phyloP scores from a whole-genome alignment of 2,797 vertebrate genomes.

The Eulemur rubriventer region DNA sequence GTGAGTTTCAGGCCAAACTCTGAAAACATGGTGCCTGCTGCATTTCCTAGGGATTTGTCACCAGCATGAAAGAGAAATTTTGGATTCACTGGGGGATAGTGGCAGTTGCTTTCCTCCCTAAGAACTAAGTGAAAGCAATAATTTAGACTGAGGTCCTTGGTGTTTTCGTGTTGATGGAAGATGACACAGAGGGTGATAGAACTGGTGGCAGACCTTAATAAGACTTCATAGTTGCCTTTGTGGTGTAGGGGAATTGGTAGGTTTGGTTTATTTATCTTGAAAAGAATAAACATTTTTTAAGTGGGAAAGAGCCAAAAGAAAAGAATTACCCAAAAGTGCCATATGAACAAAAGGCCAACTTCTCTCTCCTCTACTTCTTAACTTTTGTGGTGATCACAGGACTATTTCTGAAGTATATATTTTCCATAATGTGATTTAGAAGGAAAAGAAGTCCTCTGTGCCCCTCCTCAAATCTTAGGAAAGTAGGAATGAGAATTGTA shows the following conservation, averaged over 20 bases:
- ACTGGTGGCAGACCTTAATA: not conserved
- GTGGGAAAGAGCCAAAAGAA: not conserved
- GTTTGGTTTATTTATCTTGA: not conserved
- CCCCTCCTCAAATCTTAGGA: not conserved
- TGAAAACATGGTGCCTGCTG: not conserved
- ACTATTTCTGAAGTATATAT: not conserved
- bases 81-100: not conserved
- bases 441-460: not conserved
- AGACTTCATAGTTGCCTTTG: conserved; percentile 5
- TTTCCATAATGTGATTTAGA: conserved; percentile 21
- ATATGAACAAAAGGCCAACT: not conserved
- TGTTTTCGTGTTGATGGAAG: not conserved
- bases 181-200: not conserved
- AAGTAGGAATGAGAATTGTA: conserved; percentile 8
- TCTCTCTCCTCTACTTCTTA: not conserved
- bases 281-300: conserved; percentile 44
- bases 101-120: not conserved
- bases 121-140: not conserved
- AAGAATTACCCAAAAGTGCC: not conserved
- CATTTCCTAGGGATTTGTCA: conserved; percentile 29
- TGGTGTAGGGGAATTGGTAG: not conserved
- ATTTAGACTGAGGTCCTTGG: not conserved
- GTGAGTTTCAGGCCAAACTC: not conserved
- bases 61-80: not conserved
- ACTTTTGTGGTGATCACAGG: not conserved